Evolutionary conservation across 2,888 invertebrate genomes (phyloP), one percentile per base, ranked within the genome.

Genomic region (Hartigia nigra): DNA sequence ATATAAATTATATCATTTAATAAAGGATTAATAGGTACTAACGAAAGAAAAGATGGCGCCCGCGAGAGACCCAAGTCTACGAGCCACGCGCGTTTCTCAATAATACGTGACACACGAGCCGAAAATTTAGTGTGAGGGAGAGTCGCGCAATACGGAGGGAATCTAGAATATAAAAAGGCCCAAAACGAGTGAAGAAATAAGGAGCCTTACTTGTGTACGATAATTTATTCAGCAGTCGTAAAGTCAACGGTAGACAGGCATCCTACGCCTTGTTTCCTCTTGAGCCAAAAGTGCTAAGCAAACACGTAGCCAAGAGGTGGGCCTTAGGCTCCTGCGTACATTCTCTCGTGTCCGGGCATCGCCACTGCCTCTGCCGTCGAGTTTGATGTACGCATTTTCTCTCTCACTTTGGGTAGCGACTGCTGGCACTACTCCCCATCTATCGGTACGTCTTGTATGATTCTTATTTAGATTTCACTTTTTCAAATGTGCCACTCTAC

Each of bases 211-310:
- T 55, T 55, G 55, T 55, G 9, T 55, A 83, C 86, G 85, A 86
- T 87, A 87, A 87, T 87, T 87, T 87, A 87, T 87, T 87, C 87
- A 82, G 79, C 80, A 84, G 85, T 86, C 87, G 86, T 87, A 87
- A 87, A 87, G 84, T 84, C 84, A 77, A 81, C 83, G 81, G 80
- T 82, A 78, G 82, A 79, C 82, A 81, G 82, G 81, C 84, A 84
- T 84, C 83, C 85, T 85, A 85, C 85, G 85, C 85, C 85, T 85
- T 85, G 31, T 85, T 85, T 84, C 84, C 82, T 83, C 82, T 84
- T 82, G 79, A 79, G 82, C 83, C 83, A 84, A 85, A 85, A 85
- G 85, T 84, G 85, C 82, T 85, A 85, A 85, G 85, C 85, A 85
- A 85, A 86, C 84, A 86, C 84, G 81, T 82, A 85, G 82, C 81